Base-by-base conservation (phyloP, 2,113 vertebrate species). In the Forbesichthys papilliferus region DNA sequence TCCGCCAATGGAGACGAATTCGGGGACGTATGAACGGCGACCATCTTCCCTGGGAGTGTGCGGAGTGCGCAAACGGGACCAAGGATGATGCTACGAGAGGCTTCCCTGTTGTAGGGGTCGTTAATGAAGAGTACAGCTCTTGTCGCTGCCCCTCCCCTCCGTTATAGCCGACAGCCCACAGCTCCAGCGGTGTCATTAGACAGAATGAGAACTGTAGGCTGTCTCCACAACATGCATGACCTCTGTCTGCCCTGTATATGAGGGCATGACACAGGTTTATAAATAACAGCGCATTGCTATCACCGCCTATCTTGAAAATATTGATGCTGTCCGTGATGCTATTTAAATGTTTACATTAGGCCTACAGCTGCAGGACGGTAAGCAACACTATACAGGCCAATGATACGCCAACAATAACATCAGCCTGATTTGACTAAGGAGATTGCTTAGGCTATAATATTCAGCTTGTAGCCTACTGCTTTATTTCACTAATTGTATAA, bases 1-100 rank as follows among this genome's bases (percentile, higher is more conserved):
- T 98, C 96, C 71, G 93, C 86, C 53, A 93, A 94, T 60, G 95
- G 93, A 61, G 94, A 90, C 74, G 93, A 87, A 81, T 93, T 94
- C 59, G 94, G 91, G 55, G 90, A 92, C 72, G 91, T 88, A 89
- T 95, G 95, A 83, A 95, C 95, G 84, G 96, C 95, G 69, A 98
- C 96, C 96, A 97, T 98, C 92, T 93, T 95, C 87, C 86, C 87
- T 83, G 87, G 75, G 74, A 77, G 78, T 79, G 55, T 78, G 64
- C 67, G 68, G 11, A 27, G 62, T 20, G 75, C 84, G 72, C 64
- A 66, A 53, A 34, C 65, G 63, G 13, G 66, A 49, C 53, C 61
- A 51, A 73, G 9, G 81, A 14, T 14, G 57, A 51, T 70, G 81
- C 76, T 70, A 69, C 76, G 68, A 74, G 75, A 87, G 68, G 81